Conservation (phyloP, 2,888 invertebrate genomes). For the Athripsodes cinereus region DNA sequence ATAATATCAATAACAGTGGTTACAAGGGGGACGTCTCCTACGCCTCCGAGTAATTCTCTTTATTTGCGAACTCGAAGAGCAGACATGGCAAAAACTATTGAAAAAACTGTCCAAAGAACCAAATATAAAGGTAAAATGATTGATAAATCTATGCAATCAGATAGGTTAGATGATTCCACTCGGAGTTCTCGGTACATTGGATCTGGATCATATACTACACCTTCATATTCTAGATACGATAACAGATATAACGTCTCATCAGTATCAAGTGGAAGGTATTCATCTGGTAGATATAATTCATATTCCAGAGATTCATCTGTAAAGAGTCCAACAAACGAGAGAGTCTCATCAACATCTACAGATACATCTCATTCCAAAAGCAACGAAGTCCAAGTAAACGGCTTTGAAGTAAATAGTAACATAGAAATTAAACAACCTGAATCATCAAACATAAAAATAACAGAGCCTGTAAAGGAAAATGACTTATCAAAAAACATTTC, state of each 20-base stretch:
- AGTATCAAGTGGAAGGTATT: constrained; percentile 18
- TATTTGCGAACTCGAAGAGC: constrained; percentile 61
- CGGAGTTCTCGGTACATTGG: constrained; percentile 56
- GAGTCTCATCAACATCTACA: neutral
- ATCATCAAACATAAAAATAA: too few species aligned
- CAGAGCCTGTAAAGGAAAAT: too few species aligned
- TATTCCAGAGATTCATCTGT: constrained; percentile 24
- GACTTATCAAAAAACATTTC: too few species aligned
- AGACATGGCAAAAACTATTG: constrained; percentile 66
- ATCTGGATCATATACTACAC: constrained; percentile 52
- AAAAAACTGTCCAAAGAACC: constrained; percentile 60
- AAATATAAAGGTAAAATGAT: constrained; percentile 51
- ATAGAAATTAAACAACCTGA: too few species aligned
- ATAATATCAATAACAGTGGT: constrained; percentile 55
- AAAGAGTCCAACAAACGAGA: constrained; percentile 7
- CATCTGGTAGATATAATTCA: constrained; percentile 32
- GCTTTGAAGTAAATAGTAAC: too few species aligned
- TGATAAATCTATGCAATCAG: constrained; percentile 71
- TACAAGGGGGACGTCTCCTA: constrained; percentile 74
- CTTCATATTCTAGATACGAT: constrained; percentile 60
- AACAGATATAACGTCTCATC: constrained; percentile 39
- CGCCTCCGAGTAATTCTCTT: constrained; percentile 58
- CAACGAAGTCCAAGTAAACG: neutral
- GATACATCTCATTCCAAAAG: neutral
- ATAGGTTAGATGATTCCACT: constrained; percentile 63